Evolutionary conservation across 2,888 invertebrate species (phyloP).

Genomic region (Drosophila heteroneura): DNA sequence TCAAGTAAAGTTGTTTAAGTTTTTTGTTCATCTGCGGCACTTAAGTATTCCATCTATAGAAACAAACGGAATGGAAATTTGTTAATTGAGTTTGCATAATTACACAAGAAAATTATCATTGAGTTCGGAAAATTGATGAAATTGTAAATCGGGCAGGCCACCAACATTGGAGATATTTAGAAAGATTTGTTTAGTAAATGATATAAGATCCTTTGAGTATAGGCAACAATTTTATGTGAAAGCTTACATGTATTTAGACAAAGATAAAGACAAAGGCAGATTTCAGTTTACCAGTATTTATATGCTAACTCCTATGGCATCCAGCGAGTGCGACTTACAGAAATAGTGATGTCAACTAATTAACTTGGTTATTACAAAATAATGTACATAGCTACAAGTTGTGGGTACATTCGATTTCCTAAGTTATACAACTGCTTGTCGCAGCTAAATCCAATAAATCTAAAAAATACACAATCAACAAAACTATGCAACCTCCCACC

Average conservation of each 20-base stretch:
- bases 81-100: conserved; percentile 79
- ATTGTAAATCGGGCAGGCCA: too few species aligned
- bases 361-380: background rate
- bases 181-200: background rate
- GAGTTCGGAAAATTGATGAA: conserved; percentile 4
- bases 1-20: conserved; percentile 50
- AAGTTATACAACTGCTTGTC: background rate
- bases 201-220: background rate
- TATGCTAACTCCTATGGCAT: background rate
- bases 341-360: background rate
- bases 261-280: background rate
- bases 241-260: background rate
- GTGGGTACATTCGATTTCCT: background rate
- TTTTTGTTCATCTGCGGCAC: conserved; percentile 43
- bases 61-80: conserved; percentile 51
- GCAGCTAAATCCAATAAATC: conserved; percentile 41
- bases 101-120: conserved; percentile 68
- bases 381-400: background rate
- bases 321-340: background rate
- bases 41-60: conserved; percentile 36
- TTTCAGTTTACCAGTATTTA: background rate
- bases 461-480: conserved; percentile 43
- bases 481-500: conserved; percentile 30
- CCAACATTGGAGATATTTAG: background rate
- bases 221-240: background rate